phyloP scores from a whole-genome alignment of 2,888 invertebrate genomes.

The Sinopyrophorus schimmeli region DNA sequence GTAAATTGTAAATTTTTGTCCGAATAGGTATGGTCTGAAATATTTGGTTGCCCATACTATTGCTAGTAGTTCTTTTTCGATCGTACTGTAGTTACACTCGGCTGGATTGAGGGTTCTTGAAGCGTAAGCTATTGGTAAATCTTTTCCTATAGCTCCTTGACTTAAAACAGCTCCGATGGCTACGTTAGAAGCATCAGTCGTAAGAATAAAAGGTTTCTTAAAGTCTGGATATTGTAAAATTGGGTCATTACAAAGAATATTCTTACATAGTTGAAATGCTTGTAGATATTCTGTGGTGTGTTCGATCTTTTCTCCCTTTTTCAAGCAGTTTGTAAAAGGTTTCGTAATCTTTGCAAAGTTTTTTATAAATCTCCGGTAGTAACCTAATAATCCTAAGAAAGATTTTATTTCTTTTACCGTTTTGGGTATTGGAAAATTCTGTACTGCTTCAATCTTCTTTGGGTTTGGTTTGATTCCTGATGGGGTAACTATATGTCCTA shows the following conservation, averaged over 20 bases:
- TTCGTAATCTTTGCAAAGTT: constrained; percentile 29
- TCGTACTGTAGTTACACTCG: constrained; percentile 38
- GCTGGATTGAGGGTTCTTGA: constrained; percentile 32
- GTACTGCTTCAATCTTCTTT: constrained; percentile 36
- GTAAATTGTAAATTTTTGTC: constrained; percentile 46
- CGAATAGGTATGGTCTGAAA: constrained; percentile 42
- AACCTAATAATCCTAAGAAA: constrained; percentile 19
- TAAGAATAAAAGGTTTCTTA: constrained; percentile 27
- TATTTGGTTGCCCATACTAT: constrained; percentile 40
- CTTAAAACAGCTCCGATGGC: constrained; percentile 35
- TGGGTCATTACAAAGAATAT: constrained; percentile 23
- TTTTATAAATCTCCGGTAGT: constrained; percentile 14
- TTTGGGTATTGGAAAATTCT: constrained; percentile 28
- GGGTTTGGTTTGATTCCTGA: constrained; percentile 43
- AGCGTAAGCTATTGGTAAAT: constrained; percentile 36
- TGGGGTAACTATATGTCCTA: too few relatives aligned
- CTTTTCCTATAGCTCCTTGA: constrained; percentile 28
- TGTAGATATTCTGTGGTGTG: not conserved
- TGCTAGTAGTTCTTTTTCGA: constrained; percentile 41
- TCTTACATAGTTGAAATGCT: constrained; percentile 20
- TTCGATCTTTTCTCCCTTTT: constrained; percentile 19
- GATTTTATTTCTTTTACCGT: constrained; percentile 25
- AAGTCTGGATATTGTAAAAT: constrained; percentile 35
- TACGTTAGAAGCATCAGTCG: constrained; percentile 36
- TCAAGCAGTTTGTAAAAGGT: constrained; percentile 20